Conservation (phyloP, 2,888 invertebrate species). For the Drosophila quinaria region DNA sequence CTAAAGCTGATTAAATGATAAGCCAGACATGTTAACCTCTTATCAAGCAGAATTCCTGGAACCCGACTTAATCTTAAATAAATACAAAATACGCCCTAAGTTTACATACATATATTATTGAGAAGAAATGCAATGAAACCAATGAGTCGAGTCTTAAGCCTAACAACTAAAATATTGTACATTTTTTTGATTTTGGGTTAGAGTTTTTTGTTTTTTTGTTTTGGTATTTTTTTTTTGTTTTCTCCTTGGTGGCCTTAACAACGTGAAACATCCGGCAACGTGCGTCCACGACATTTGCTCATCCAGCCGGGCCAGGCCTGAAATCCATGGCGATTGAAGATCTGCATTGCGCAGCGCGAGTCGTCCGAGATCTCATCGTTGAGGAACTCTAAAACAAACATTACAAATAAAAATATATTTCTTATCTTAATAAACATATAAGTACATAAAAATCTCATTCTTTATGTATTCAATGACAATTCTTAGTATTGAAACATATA, state of each 20-base stretch:
- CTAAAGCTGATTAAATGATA: constrained; percentile 37
- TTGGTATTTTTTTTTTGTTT: not conserved
- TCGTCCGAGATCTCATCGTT: constrained; percentile 90
- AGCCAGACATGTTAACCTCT: constrained; percentile 20
- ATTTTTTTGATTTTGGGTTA: constrained; percentile 2
- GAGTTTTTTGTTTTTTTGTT: not conserved
- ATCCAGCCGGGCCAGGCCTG: constrained; percentile 85
- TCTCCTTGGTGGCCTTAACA: constrained; percentile 62
- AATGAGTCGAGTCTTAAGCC: constrained; percentile 45
- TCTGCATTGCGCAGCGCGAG: constrained; percentile 89
- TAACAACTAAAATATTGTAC: constrained; percentile 39
- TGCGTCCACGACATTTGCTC: constrained; percentile 85
- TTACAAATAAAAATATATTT: not conserved
- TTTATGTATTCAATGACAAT: no score
- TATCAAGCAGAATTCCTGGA: constrained; percentile 36
- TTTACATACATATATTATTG: constrained; percentile 42
- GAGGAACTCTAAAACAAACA: constrained; percentile 87
- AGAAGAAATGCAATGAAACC: constrained; percentile 45
- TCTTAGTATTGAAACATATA: not conserved
- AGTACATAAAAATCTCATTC: no score
- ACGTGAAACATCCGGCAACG: constrained; percentile 84
- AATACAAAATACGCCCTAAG: constrained; percentile 9
- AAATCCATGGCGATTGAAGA: constrained; percentile 89
- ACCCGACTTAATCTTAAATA: constrained; percentile 20
- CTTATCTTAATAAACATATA: not conserved